These are phyloP conservation scores for Bursaphelenchus okinawaensis DNA, from an alignment of 2,888 invertebrate genomes.

Conservation along the genomic window DNA sequence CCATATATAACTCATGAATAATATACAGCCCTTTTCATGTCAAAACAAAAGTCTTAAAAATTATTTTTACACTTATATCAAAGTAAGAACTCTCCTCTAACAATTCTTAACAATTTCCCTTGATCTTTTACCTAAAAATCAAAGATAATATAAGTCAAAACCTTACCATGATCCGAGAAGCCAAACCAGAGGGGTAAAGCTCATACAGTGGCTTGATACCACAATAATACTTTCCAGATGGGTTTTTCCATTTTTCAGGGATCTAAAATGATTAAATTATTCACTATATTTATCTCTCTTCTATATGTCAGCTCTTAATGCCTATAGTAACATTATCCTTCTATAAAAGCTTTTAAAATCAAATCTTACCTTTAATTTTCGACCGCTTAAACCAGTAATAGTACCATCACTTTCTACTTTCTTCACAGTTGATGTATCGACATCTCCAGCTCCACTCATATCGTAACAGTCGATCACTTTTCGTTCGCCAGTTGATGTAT, in stretches of 20 bases:
- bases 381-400: slow-evolving; percentile 76
- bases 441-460: slow-evolving; percentile 93
- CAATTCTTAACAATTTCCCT: too few relatives aligned
- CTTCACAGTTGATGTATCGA: slow-evolving; percentile 77
- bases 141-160: neutral
- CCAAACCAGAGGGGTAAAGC: slow-evolving; percentile 77
- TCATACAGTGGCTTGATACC: slow-evolving; percentile 80
- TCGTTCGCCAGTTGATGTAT: slow-evolving; percentile 77
- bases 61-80: too few relatives aligned
- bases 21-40: too few relatives aligned
- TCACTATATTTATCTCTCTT: neutral
- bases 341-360: too few relatives aligned
- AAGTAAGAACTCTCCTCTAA: too few relatives aligned
- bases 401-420: slow-evolving; percentile 66
- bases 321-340: neutral
- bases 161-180: slow-evolving; percentile 68
- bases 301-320: slow-evolving; percentile 10
- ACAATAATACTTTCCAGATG: slow-evolving; percentile 65
- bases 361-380: slow-evolving; percentile 72
- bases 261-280: slow-evolving; percentile 64
- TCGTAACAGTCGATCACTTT: slow-evolving; percentile 92
- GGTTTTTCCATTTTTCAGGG: slow-evolving; percentile 76
- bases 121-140: too few relatives aligned
- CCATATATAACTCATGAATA: too few relatives aligned
- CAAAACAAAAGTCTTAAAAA: too few relatives aligned